Percentiles rank a stretch among this genome's conserved stretches.
These are phyloP conservation scores for Aplochiton taeniatus DNA, from an alignment of 2,797 vertebrate species.

Conservation along the genomic window DNA sequence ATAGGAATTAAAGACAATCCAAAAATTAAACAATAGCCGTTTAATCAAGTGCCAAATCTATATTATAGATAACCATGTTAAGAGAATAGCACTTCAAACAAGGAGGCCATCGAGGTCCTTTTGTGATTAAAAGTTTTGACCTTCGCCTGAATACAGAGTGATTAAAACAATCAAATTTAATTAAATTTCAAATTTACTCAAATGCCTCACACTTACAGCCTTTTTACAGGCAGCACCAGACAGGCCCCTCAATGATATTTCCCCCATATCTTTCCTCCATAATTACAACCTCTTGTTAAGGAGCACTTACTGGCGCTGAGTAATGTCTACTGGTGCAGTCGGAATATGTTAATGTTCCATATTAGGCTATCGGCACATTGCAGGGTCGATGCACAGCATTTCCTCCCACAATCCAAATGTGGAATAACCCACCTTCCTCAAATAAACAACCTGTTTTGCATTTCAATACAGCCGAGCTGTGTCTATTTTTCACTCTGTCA, in stretches of 20 bases:
- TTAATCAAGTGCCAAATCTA: conserved; percentile 60
- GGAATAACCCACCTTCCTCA: neutral
- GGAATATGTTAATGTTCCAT: conserved; percentile 19
- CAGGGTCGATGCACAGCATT: conserved; percentile 9
- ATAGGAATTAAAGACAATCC: too few relatives aligned
- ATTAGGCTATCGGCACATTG: conserved; percentile 14
- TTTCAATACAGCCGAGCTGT: neutral
- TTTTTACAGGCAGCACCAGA: conserved; percentile 47
- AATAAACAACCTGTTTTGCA: neutral
- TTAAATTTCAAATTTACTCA: conserved; percentile 74
- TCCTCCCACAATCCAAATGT: neutral
- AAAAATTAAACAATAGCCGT: conserved; percentile 51
- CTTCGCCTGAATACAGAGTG: conserved; percentile 71
- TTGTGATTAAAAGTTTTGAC: conserved; percentile 79
- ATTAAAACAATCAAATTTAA: conserved; percentile 83
- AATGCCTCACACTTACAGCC: conserved; percentile 52
- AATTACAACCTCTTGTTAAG: conserved; percentile 71
- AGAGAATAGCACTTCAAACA: conserved; percentile 70
- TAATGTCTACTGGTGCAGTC: conserved; percentile 45
- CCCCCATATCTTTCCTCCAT: conserved; percentile 62
- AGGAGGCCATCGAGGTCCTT: conserved; percentile 72
- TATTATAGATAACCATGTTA: conserved; percentile 70
- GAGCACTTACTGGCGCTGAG: conserved; percentile 59
- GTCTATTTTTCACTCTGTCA: too few relatives aligned
- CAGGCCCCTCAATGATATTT: conserved; percentile 36